Percentiles rank a stretch among this genome's conserved stretches.
Conservation (phyloP, 2,797 vertebrate genomes). For the Pantherophis vulpinus region DNA sequence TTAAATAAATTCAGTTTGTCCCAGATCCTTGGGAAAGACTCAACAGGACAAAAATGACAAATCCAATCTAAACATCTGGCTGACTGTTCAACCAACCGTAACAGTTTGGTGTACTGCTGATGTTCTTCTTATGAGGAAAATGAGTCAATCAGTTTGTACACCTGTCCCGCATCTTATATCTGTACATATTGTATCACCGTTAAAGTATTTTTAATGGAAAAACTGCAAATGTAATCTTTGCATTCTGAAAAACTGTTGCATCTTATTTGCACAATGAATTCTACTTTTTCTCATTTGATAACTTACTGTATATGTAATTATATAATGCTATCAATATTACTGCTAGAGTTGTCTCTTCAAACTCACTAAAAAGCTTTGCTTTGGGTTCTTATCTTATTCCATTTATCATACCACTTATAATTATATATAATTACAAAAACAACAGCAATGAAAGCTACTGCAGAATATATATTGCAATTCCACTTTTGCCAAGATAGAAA, state of each 20-base stretch:
- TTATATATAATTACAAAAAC: conserved; percentile 49
- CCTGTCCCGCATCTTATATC: not conserved
- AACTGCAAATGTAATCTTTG: not conserved
- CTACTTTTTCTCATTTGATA: not conserved
- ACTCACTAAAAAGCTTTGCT: conserved; percentile 68
- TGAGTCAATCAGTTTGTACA: not conserved
- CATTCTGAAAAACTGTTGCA: not conserved
- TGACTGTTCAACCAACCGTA: not conserved
- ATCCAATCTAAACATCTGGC: not conserved
- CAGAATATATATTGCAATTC: not conserved
- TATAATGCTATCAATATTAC: not conserved
- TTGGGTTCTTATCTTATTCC: conserved; percentile 61
- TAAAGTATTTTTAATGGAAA: not conserved
- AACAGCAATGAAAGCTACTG: conserved; percentile 43
- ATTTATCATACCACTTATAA: conserved; percentile 66
- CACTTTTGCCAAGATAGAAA: conserved; percentile 36
- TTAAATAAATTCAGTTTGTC: not conserved
- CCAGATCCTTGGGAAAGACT: not conserved
- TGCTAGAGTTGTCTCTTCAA: conserved; percentile 37
- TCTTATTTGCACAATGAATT: conserved; percentile 13
- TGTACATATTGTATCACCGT: not conserved
- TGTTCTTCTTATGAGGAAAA: not conserved
- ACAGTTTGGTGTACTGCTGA: not conserved
- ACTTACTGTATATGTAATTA: conserved; percentile 12
- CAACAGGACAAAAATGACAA: not conserved